These are phyloP conservation scores for Papilio helenus DNA, from an alignment of 1,140 invertebrate species.

Conservation along the genomic window DNA sequence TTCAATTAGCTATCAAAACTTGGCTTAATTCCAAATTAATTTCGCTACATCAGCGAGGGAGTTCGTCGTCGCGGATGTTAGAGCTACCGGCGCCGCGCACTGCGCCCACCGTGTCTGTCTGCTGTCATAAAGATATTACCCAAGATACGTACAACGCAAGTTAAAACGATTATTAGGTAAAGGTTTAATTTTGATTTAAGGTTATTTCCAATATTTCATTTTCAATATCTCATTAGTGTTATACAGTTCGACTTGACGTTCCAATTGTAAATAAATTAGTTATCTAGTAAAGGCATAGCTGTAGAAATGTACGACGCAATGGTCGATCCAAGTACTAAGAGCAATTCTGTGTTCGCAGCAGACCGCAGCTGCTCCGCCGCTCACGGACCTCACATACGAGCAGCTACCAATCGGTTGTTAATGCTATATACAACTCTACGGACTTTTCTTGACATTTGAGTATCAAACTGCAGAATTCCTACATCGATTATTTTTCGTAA, in stretches of 20 bases:
- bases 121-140: not conserved
- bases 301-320: not conserved
- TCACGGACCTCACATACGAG: too few species aligned
- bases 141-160: not conserved
- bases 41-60: not conserved
- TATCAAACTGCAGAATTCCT: not conserved
- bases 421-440: not conserved
- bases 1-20: conserved; percentile 36
- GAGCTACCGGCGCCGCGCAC: not conserved
- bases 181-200: too few species aligned
- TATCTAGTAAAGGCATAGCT: not conserved
- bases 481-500: too few species aligned
- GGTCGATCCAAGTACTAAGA: conserved; percentile 4
- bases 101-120: not conserved
- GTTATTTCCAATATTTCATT: too few species aligned
- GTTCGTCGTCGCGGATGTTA: not conserved
- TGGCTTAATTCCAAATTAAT: conserved; percentile 33
- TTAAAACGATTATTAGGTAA: not conserved
- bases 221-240: too few species aligned
- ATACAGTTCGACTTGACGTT: not conserved
- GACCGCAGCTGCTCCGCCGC: not conserved
- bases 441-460: not conserved
- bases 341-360: conserved; percentile 8
- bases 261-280: not conserved
- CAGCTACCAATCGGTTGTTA: not conserved